phyloP scores from a whole-genome alignment of 2,888 invertebrate species.

The Dynastes hyllus region DNA sequence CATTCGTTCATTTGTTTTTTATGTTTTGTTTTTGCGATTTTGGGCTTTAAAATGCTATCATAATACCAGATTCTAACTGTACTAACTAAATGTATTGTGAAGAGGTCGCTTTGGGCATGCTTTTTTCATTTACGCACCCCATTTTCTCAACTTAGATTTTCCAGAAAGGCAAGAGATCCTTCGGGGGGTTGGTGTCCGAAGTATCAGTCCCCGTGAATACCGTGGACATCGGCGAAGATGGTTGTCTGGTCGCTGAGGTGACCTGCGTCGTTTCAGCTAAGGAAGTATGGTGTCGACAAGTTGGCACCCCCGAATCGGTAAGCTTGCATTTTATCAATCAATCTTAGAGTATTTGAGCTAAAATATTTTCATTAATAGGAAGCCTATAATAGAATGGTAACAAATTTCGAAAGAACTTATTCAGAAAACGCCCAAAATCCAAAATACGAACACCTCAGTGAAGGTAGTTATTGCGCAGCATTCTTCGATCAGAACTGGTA shows the following conservation, averaged over 20 bases:
- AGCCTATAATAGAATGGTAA: conserved; percentile 66
- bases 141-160: conserved; percentile 62
- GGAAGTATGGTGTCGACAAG: conserved; percentile 74
- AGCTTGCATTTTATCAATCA: conserved; percentile 56
- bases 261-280: conserved; percentile 70
- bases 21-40: conserved; percentile 9
- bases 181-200: conserved; percentile 53
- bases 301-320: conserved; percentile 72
- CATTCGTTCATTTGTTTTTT: conserved; percentile 16
- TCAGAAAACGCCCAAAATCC: conserved; percentile 39
- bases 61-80: conserved; percentile 41
- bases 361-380: conserved; percentile 63
- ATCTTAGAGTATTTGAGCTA: no score
- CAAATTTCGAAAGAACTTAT: conserved; percentile 70
- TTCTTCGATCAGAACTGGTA: conserved; percentile 71
- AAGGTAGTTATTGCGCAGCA: conserved; percentile 70
- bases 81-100: conserved; percentile 31
- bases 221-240: conserved; percentile 66
- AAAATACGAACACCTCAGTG: conserved; percentile 59
- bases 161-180: conserved; percentile 64
- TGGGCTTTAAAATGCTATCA: conserved; percentile 40
- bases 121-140: conserved; percentile 23
- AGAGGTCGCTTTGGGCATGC: conserved; percentile 50
- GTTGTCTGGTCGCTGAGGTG: conserved; percentile 70
- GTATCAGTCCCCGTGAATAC: conserved; percentile 68